Conservation (phyloP, 2,797 vertebrate genomes). For the Lacerta bilineata region DNA sequence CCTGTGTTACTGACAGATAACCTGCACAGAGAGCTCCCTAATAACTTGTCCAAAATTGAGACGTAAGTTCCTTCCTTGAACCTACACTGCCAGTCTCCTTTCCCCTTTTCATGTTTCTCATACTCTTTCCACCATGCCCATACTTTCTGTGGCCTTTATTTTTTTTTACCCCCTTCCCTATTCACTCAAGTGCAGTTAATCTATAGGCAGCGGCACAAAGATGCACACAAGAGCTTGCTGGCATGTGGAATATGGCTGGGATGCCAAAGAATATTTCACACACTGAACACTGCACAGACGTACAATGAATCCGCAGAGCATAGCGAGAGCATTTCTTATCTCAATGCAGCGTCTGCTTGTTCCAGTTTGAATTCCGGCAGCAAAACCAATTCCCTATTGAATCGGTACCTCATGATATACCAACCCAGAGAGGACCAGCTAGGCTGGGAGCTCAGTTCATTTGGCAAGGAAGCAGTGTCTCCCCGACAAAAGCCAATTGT, state of each 20-base stretch:
- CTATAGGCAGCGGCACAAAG: constrained; percentile 56
- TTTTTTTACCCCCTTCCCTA: constrained; percentile 14
- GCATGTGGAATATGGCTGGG: constrained; percentile 56
- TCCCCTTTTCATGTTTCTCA: constrained; percentile 35
- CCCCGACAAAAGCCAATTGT: constrained; percentile 54
- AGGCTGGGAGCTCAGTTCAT: constrained; percentile 57
- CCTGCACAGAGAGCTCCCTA: not conserved
- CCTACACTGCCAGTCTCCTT: not conserved
- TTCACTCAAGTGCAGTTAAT: not conserved
- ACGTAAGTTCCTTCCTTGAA: not conserved
- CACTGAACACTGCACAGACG: constrained; percentile 43
- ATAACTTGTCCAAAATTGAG: not conserved
- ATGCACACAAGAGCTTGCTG: constrained; percentile 59
- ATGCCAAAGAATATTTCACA: constrained; percentile 63
- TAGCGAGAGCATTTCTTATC: constrained; percentile 69
- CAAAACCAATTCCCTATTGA: constrained; percentile 63
- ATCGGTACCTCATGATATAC: constrained; percentile 55
- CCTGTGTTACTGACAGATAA: not conserved
- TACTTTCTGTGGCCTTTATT: not conserved
- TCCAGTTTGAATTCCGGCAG: constrained; percentile 69
- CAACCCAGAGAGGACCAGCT: constrained; percentile 48
- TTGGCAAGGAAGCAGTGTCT: constrained; percentile 56
- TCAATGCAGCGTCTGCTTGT: constrained; percentile 52
- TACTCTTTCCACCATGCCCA: not conserved
- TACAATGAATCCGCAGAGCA: constrained; percentile 61